A percentile compares a stretch with the other conserved stretches of the same genome.
These are phyloP conservation scores for Cephus spinipes DNA, from an alignment of 2,888 invertebrate species.

Conservation along the genomic window DNA sequence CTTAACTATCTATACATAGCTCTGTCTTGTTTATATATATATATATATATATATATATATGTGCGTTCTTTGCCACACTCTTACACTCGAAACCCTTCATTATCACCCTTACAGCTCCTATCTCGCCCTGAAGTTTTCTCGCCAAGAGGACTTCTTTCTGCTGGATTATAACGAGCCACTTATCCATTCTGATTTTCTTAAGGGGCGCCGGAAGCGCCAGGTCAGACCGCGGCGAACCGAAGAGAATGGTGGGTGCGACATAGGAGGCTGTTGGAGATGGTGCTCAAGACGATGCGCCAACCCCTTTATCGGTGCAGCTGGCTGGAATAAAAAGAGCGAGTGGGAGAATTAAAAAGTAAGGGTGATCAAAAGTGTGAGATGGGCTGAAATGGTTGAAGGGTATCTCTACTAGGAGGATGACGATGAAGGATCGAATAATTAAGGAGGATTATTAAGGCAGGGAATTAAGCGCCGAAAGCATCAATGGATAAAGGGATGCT, in stretches of 20 bases:
- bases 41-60: too few relatives aligned
- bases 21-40: too few relatives aligned
- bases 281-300: not conserved
- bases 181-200: constrained; percentile 50
- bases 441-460: not conserved
- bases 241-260: constrained; percentile 21
- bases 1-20: too few relatives aligned
- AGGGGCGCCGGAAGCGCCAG: constrained; percentile 26
- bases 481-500: too few relatives aligned
- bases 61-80: too few relatives aligned
- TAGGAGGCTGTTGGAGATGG: constrained; percentile 16
- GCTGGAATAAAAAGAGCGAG: constrained; percentile 10
- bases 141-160: constrained; percentile 33
- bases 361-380: constrained; percentile 7
- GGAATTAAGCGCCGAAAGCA: too few relatives aligned
- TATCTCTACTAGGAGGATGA: constrained; percentile 25
- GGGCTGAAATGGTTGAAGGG: constrained; percentile 24
- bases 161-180: constrained; percentile 44
- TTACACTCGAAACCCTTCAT: too few relatives aligned
- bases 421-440: constrained; percentile 11
- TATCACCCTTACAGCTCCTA: too few relatives aligned
- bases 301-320: too few relatives aligned
- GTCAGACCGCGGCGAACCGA: too few relatives aligned
- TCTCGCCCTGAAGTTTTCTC: not conserved
- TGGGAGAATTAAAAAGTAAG: not conserved